Evolutionary conservation across 1,140 invertebrate genomes (phyloP).

Genomic region (Drosophila lini): DNA sequence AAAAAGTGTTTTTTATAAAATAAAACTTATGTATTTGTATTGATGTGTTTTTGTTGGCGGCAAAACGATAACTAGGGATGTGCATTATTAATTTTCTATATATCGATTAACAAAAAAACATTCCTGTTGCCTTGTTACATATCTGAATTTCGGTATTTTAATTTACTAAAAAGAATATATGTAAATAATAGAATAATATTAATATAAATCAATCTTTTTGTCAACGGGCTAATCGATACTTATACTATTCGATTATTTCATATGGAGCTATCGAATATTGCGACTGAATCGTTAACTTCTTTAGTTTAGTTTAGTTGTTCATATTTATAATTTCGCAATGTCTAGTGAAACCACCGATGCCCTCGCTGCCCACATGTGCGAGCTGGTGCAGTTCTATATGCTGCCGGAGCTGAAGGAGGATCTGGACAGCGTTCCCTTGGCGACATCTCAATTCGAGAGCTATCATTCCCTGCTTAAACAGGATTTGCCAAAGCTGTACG

Average conservation of each 20-base stretch:
- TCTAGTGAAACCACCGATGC: constrained; percentile 15
- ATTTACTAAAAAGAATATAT: too few species aligned
- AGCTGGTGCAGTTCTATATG: constrained; percentile 64
- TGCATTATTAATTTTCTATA: not conserved
- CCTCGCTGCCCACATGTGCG: constrained; percentile 30
- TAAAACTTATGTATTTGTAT: not conserved
- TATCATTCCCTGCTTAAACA: constrained; percentile 47
- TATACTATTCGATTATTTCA: not conserved
- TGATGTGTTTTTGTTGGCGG: constrained; percentile 1
- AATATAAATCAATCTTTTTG: too few species aligned
- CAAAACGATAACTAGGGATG: not conserved
- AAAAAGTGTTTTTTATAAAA: not conserved
- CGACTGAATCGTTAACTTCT: constrained; percentile 17
- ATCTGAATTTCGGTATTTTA: too few species aligned
- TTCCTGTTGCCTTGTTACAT: not conserved
- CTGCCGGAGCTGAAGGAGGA: constrained; percentile 52
- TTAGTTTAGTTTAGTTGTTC: constrained; percentile 5
- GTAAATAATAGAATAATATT: too few species aligned
- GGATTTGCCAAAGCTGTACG: constrained; percentile 59
- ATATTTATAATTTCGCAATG: constrained; percentile 19
- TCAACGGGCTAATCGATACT: not conserved
- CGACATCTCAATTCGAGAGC: constrained; percentile 37
- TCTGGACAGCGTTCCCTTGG: constrained; percentile 49
- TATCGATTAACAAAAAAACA: not conserved
- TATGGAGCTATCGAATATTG: constrained; percentile 2